These are phyloP conservation scores for Acanthurus leucopareius DNA, from an alignment of 2,797 vertebrate genomes.

Conservation along the genomic window DNA sequence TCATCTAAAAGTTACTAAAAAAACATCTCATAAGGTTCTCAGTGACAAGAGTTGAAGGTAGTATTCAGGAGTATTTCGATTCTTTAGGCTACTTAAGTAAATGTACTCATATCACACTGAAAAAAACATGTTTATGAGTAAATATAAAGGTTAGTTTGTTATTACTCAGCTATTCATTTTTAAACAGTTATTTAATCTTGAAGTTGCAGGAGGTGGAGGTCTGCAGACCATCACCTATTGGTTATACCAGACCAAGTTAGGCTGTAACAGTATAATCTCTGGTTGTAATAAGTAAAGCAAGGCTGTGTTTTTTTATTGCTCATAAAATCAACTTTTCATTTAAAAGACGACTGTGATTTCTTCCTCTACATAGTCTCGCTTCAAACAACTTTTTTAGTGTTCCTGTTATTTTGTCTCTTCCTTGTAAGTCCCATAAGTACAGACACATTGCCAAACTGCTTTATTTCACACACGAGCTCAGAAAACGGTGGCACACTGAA, in stretches of 20 bases:
- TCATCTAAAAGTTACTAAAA: too few relatives aligned
- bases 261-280: background rate
- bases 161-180: background rate
- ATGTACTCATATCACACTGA: too few relatives aligned
- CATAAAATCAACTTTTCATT: conserved; percentile 39
- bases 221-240: background rate
- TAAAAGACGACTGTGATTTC: conserved; percentile 21
- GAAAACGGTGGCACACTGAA: conserved; percentile 61
- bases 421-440: conserved; percentile 40
- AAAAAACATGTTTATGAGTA: too few relatives aligned
- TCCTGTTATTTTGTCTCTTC: conserved; percentile 43
- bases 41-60: too few relatives aligned
- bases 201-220: background rate
- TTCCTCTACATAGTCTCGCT: conserved; percentile 9
- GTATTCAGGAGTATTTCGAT: too few relatives aligned
- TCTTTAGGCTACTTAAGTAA: too few relatives aligned
- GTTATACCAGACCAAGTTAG: conserved; percentile 13
- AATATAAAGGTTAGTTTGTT: too few relatives aligned
- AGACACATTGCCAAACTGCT: conserved; percentile 35
- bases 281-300: background rate
- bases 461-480: conserved; percentile 53
- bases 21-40: too few relatives aligned
- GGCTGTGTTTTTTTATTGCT: conserved; percentile 4
- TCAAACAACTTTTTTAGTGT: conserved; percentile 38
- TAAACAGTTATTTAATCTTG: background rate